These are phyloP conservation scores for Holothuria leucospilota DNA, from an alignment of 53 echinoderm and acorn worm species.

Conservation along the genomic window DNA sequence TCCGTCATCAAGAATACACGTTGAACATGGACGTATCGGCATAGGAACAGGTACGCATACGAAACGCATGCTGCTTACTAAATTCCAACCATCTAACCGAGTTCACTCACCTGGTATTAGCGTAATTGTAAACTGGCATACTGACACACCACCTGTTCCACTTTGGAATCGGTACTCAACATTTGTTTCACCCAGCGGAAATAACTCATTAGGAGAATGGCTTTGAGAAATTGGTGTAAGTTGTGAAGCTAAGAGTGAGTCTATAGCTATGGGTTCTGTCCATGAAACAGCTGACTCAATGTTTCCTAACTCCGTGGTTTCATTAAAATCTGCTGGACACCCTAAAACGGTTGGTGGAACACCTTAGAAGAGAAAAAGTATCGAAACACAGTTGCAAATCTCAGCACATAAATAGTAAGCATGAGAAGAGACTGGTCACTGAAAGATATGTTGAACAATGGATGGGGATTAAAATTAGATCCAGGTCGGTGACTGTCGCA, in stretches of 20 bases:
- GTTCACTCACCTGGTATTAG: not conserved
- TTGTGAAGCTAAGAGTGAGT: not conserved
- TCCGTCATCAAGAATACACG: too few relatives aligned
- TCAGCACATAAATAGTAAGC: too few relatives aligned
- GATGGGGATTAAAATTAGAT: too few relatives aligned
- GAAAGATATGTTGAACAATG: too few relatives aligned
- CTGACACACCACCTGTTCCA: not conserved
- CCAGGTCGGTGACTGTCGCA: too few relatives aligned
- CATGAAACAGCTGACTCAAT: not conserved
- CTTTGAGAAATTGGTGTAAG: not conserved
- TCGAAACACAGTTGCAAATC: too few relatives aligned
- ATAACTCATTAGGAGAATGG: not conserved
- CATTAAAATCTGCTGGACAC: not conserved
- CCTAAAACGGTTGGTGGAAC: not conserved
- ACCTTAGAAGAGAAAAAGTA: not conserved
- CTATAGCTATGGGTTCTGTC: slow-evolving; percentile 6
- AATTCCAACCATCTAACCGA: too few relatives aligned
- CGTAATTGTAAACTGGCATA: not conserved
- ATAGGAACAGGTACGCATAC: too few relatives aligned
- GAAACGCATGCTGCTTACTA: too few relatives aligned
- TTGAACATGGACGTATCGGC: too few relatives aligned
- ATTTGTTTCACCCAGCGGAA: not conserved
- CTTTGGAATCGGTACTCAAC: not conserved
- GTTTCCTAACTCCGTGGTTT: not conserved
- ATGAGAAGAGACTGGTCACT: too few relatives aligned